A percentile compares a stretch with the other conserved stretches of the same genome.
Conservation (phyloP, 2,797 vertebrate species). For the Remorina albescens region DNA sequence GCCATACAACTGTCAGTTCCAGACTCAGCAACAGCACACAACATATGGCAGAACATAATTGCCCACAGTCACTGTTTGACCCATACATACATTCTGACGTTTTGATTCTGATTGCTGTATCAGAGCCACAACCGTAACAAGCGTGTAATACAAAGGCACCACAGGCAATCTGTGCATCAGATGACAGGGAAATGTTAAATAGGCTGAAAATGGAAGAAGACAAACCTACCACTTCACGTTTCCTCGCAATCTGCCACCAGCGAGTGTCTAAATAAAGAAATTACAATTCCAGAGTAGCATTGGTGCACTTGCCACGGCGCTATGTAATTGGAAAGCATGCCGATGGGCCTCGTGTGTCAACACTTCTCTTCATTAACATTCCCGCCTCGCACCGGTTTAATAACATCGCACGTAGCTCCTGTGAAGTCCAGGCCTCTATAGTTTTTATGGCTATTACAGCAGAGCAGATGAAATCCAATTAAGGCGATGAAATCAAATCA, state of each 20-base stretch:
- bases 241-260: constrained; percentile 22
- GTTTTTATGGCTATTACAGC: constrained; percentile 61
- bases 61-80: constrained; percentile 39
- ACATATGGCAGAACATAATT: constrained; percentile 40
- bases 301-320: constrained; percentile 21
- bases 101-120: constrained; percentile 9
- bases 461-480: constrained; percentile 80
- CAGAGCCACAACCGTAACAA: constrained; percentile 18
- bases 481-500: constrained; percentile 81
- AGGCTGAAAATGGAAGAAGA: not conserved
- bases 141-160: not conserved
- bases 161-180: not conserved
- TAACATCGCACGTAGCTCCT: constrained; percentile 35
- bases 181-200: constrained; percentile 13
- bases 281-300: constrained; percentile 46
- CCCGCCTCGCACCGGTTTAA: constrained; percentile 53
- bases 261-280: constrained; percentile 56
- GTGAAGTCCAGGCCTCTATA: constrained; percentile 44
- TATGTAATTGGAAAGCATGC: constrained; percentile 66
- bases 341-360: constrained; percentile 51
- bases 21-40: not conserved
- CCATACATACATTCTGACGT: constrained; percentile 47
- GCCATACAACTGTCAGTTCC: constrained; percentile 18
- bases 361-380: constrained; percentile 72
- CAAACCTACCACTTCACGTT: constrained; percentile 2